Base-by-base conservation (phyloP, 2,113 vertebrate species). In the Xyrauchen texanus region DNA sequence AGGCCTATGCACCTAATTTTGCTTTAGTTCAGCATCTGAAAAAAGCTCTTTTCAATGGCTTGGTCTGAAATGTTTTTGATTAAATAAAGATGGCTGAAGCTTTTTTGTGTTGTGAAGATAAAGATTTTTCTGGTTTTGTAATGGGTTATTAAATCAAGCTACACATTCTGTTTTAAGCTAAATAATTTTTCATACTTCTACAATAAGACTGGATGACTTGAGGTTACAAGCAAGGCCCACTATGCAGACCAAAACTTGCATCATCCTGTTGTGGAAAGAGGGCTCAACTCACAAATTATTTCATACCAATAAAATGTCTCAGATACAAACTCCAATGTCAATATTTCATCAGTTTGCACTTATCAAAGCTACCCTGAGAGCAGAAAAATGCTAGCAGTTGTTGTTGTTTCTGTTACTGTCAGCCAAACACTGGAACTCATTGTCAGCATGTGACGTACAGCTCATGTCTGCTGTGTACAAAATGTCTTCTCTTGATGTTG, bases 281-380 rank as follows among this genome's bases (percentile, higher is more conserved):
- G 13, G 21, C 52, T 57, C 52, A 12, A 6, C 47, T 68, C 6
- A 1, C 4, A 6, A 34, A 6, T 58, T 6, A 58, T 58, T 58
- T 58, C 8, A n/a, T 57, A 58, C 52, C 21, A 45, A 58, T 57
- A 6, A 57, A 57, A 71, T n/a, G 68, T 44, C 11, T 57, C 34
- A 45, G 68, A 71, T 58, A 71, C 52, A 71, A 57, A 71, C 68
- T 57, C 52, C 34, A 5, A 57, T 44, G 68, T 70, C 52, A 70
- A 42, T 42, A 57, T 58, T 71, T 71, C 68, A 71, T 71, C 34
- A 58, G 57, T 44, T 70, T 5, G 6, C 34, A 55, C 21, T 34
- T 34, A 34, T 34, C 21, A 34, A 34, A 34, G 21, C 55, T 44
- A 57, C 16, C 34, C 52, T 45, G 34, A 44, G 7, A 44, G 8